Base-by-base conservation (phyloP, 1,140 invertebrate genomes). In the Brachionus calyciflorus region DNA sequence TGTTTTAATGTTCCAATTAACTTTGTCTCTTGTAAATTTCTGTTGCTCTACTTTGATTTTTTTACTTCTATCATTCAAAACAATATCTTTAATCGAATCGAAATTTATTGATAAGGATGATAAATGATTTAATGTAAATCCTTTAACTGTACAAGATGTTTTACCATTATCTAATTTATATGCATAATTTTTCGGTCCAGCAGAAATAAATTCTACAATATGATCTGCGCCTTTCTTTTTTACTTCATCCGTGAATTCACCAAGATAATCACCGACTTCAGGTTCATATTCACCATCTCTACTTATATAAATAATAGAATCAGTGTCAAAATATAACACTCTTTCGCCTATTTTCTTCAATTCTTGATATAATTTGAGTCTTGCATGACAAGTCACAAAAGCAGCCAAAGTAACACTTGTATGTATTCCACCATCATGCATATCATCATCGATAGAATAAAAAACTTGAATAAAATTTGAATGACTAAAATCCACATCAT, bases 311-410 rank as follows among this genome's bases (percentile, higher is more conserved):
- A 83, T 80, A 21, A 82, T 53, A 21, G 73, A 79, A 78, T 86
- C 85, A 1, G 85, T 87, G 76, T 86, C 85, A 30, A 79, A 82
- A 77, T 87, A 86, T 2, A 85, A 60, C 2, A 81, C 81, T 33
- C 80, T 55, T 1, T 79, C 44, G 17, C 78, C 79, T 9, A 86
- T 53, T 33, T 78, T 69, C 79, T 84, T 80, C 12, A 86, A 69
- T 60, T 81, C 80, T 21, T 65, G 51, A 65, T 85, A 86, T 2
- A 86, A 78, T 78, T 83, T 81, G 6, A 86, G 73, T 1, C 85
- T 69, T 0, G 83, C 84, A 60, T 83, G 81, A 10, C 82, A 80
- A 1, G 85, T 86, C 2, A 81, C 82, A 63, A 81, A 85, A 0
- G 79, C 80, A 3, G 83, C 83, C 1, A 85, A 78, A 7, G 81